phyloP scores from a whole-genome alignment of 1,140 invertebrate species.

The Drosophila baimaii region DNA sequence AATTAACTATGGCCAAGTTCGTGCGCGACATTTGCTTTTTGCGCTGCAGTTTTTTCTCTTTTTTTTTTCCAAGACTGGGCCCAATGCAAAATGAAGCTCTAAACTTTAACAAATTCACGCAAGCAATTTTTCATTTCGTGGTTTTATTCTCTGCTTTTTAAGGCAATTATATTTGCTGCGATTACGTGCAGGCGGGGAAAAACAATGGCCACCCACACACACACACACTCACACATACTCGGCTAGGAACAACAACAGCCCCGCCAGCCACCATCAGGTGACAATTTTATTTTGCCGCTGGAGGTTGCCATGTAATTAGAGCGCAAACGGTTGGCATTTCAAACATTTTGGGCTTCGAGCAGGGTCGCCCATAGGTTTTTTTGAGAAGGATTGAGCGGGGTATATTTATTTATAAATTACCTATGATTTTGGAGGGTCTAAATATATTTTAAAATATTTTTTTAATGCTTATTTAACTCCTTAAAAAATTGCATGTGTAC shows the following conservation, averaged over 20 bases:
- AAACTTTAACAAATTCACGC: constrained; percentile 83
- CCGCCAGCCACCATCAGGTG: constrained; percentile 49
- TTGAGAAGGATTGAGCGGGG: too few relatives aligned
- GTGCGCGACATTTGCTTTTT: constrained; percentile 58
- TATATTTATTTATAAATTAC: not conserved
- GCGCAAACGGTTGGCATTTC: constrained; percentile 66
- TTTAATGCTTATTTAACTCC: not conserved
- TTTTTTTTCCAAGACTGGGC: constrained; percentile 20
- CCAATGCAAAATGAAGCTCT: constrained; percentile 69
- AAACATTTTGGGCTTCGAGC: constrained; percentile 56
- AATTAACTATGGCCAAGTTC: constrained; percentile 68
- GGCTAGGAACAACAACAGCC: constrained; percentile 11
- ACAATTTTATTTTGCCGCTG: constrained; percentile 54
- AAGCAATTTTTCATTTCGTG: constrained; percentile 56
- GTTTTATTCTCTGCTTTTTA: constrained; percentile 24
- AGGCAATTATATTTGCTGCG: constrained; percentile 53
- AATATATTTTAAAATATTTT: not conserved
- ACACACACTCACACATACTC: constrained; percentile 23
- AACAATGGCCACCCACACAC: constrained; percentile 32
- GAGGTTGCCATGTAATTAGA: constrained; percentile 59
- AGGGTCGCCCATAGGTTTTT: not conserved
- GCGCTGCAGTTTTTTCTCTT: not conserved
- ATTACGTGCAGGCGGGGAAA: constrained; percentile 54
- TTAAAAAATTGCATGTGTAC: too few relatives aligned
- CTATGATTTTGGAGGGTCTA: not conserved